Evolutionary conservation across 2,888 invertebrate genomes (phyloP).

Genomic region (Idaea straminata): DNA sequence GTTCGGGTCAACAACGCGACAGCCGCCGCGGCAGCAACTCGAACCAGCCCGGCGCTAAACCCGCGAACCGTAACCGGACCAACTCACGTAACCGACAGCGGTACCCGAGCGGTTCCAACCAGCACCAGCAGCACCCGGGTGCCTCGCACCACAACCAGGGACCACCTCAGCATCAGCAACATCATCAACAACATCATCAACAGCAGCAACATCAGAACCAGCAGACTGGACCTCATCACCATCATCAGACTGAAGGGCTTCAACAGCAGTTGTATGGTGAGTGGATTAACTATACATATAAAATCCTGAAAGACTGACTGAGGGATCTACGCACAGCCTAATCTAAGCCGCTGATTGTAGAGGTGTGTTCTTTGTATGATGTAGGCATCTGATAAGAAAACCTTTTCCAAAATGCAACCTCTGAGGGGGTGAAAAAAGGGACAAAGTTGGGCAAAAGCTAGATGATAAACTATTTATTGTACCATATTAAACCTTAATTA

Average conservation of each 20-base stretch:
- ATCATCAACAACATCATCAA: conserved; percentile 52
- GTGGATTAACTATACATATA: too few relatives aligned
- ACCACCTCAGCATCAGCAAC: conserved; percentile 34
- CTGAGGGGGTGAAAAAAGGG: too few relatives aligned
- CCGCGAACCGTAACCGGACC: conserved; percentile 46
- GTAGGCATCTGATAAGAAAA: too few relatives aligned
- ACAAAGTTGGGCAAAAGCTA: too few relatives aligned
- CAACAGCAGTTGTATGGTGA: conserved; percentile 10
- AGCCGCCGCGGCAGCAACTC: conserved; percentile 58
- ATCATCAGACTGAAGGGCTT: conserved; percentile 16
- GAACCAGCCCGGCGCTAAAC: conserved; percentile 48
- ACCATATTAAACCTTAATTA: too few relatives aligned
- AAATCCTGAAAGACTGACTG: too few relatives aligned
- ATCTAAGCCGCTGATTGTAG: too few relatives aligned
- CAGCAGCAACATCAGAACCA: conserved; percentile 54
- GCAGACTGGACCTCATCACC: conserved; percentile 33
- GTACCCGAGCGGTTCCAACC: conserved; percentile 51
- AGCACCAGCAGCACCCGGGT: conserved; percentile 32
- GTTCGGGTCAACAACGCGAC: conserved; percentile 60
- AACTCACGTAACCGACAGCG: conserved; percentile 56
- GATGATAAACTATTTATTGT: too few relatives aligned
- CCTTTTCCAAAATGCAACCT: too few relatives aligned
- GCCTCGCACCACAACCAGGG: conserved; percentile 32
- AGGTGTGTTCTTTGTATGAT: too few relatives aligned
- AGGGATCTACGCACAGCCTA: too few relatives aligned